Conservation (phyloP, 2,113 vertebrate genomes). For the Centropus bengalensis region DNA sequence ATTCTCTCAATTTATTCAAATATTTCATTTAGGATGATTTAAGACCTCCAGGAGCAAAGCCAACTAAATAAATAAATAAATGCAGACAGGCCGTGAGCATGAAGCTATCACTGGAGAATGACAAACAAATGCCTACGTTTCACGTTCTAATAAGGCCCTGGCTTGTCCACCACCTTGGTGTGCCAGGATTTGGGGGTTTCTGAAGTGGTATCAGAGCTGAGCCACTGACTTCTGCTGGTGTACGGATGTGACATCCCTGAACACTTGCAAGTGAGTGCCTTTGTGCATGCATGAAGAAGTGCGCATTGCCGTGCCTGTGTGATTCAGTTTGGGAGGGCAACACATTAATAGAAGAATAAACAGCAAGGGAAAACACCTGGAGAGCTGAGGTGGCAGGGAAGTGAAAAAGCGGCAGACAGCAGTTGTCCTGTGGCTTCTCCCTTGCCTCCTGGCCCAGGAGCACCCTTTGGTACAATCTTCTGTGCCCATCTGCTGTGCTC, state of each 20-base stretch:
- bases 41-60: neutral
- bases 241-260: neutral
- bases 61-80: conserved; percentile 4
- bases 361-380: neutral
- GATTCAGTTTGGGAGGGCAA: neutral
- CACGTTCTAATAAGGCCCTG: neutral
- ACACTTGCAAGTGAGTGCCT: neutral
- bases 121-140: neutral
- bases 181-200: neutral
- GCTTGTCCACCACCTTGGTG: neutral
- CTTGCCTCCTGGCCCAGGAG: neutral
- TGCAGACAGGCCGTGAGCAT: neutral
- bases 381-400: neutral
- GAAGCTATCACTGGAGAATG: neutral
- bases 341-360: neutral
- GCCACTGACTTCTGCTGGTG: neutral
- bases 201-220: neutral
- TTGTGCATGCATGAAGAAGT: neutral
- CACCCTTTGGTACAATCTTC: neutral
- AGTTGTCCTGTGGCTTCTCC: neutral
- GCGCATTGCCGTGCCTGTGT: neutral
- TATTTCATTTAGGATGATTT: conserved; percentile 30
- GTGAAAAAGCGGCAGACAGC: neutral
- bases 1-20: conserved; percentile 4
- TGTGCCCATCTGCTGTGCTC: neutral